Conservation (phyloP, 1,140 invertebrate genomes). For the Bombus waltoni region DNA sequence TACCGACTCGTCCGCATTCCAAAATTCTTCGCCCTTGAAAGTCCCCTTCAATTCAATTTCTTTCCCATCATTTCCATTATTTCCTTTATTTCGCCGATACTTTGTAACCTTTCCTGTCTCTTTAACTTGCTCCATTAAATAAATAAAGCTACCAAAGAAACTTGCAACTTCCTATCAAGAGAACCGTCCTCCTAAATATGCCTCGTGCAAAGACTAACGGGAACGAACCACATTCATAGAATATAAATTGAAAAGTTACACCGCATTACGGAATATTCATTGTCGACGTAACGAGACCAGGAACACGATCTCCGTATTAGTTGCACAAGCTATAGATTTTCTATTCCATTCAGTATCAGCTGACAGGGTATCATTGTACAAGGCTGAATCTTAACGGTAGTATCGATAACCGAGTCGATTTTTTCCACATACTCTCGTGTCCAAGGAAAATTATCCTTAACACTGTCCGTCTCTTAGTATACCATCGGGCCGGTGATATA, state of each 20-base stretch:
- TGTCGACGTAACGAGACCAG: neutral
- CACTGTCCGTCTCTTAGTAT: no score
- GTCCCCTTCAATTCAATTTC: no score
- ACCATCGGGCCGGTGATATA: neutral
- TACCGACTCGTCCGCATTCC: no score
- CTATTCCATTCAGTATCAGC: conserved; percentile 43
- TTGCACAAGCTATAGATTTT: conserved; percentile 44
- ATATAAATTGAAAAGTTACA: neutral
- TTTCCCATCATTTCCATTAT: no score
- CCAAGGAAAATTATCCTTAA: neutral
- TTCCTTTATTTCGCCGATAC: no score
- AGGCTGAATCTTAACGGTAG: conserved; percentile 22
- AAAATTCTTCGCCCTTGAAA: no score
- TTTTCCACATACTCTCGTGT: neutral
- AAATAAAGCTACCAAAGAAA: no score
- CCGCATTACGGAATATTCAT: neutral
- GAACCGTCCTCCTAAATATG: no score
- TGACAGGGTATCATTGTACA: conserved; percentile 33
- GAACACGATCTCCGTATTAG: conserved; percentile 33
- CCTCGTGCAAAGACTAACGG: no score
- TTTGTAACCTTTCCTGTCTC: no score
- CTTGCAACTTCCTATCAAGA: no score
- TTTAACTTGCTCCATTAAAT: no score
- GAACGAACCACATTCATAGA: neutral
- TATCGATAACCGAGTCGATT: neutral